phyloP scores from a whole-genome alignment of 2,113 vertebrate species.

The Rissa tridactyla region DNA sequence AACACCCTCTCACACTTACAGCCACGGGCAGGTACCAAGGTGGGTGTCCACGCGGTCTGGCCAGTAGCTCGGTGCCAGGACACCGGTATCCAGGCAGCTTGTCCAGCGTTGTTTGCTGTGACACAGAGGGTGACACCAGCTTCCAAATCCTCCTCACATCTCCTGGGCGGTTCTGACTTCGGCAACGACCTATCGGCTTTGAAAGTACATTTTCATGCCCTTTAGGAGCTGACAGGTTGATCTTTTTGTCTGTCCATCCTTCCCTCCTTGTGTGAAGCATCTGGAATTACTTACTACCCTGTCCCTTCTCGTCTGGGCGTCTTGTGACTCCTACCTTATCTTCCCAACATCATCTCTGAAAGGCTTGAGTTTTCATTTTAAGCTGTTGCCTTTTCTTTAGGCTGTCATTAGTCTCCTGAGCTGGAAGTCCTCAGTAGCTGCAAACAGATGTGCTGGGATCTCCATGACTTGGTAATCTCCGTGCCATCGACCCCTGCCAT shows the following conservation, averaged over 20 bases:
- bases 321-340: not conserved
- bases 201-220: not conserved
- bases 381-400: not conserved
- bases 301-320: not conserved
- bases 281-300: not conserved
- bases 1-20: too few species aligned
- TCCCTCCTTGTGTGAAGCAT: not conserved
- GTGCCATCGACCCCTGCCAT: too few species aligned
- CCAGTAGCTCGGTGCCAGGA: not conserved
- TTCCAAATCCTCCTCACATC: not conserved
- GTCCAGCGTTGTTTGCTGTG: not conserved
- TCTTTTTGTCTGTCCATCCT: not conserved
- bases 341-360: not conserved
- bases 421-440: not conserved
- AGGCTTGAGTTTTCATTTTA: not conserved
- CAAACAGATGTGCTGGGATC: not conserved
- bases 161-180: not conserved
- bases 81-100: not conserved
- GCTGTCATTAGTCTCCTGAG: not conserved
- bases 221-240: not conserved
- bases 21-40: not conserved
- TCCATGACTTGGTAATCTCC: not conserved
- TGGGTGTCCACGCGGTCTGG: not conserved
- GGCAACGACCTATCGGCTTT: not conserved
- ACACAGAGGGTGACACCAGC: not conserved